Base-by-base conservation (phyloP, 1,140 invertebrate genomes). In the Drosophila kepulauana region DNA sequence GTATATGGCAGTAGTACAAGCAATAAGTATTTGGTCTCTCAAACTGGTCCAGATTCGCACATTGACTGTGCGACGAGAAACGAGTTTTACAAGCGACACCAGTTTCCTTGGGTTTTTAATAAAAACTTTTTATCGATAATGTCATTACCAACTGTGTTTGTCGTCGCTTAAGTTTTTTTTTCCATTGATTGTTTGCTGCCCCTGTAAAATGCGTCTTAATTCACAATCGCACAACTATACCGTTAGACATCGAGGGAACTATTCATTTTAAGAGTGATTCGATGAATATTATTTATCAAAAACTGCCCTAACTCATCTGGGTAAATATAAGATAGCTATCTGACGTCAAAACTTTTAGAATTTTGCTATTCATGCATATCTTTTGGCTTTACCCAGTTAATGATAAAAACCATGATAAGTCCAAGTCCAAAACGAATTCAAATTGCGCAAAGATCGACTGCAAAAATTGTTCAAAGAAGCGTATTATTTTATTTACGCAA, bases 11-110 rank as follows among this genome's bases (percentile, higher is more conserved):
- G 10, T 3, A 38, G 8, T n/a, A 58, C 41, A 38, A 35, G n/a
- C 52, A 7, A 15, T 35, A 8, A 38, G 33, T 16, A 20, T 45
- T 38, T 35, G 30, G 4, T 45, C 48, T 58, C 13, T 58, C 13
- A 33, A 30, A 62, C 79, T 62, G 61, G 58, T 82, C 80, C 57
- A 84, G 64, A 61, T 79, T 75, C 15, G 46, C 28, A 54, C 33
- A 58, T 41, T 59, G 72, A 28, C 48, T 33, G 46, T 25, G 20
- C 20, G 20, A n/a, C n/a, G 65, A 11, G 35, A 69, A 87, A 87
- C 84, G 38, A 84, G 84, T 88, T 87, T 28, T 63, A 69, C 84
- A 72, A 68, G 80, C 59, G 64, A 49, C 56, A 82, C 67, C 67
- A 70, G 59, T 75, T 75, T 69, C 33, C 13, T n/a, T 67, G 62